Conservation (phyloP, 2,113 vertebrate species). For the Pimephales promelas region DNA sequence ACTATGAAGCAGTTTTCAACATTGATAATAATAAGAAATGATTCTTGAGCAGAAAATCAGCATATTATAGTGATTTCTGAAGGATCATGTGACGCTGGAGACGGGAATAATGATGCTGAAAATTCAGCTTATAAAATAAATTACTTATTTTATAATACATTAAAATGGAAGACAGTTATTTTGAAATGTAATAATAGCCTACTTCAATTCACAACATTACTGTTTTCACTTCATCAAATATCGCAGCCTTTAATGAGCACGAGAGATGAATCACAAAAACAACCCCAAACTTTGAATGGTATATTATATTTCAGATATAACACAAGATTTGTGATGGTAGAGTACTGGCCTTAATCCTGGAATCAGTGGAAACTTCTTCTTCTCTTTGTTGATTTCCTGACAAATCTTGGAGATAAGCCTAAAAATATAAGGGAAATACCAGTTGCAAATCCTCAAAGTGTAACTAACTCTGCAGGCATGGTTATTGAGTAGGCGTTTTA, state of each 20-base stretch:
- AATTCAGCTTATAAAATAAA: background rate
- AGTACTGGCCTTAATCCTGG: constrained; percentile 60
- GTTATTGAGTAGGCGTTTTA: background rate
- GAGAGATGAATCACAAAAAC: background rate
- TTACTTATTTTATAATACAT: background rate
- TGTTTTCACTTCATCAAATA: background rate
- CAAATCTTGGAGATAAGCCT: constrained; percentile 88
- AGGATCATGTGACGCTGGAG: background rate
- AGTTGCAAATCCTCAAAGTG: background rate
- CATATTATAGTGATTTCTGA: background rate
- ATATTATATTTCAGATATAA: background rate
- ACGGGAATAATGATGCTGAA: background rate
- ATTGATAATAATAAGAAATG: background rate
- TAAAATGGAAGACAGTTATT: background rate
- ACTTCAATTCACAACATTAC: too few species aligned
- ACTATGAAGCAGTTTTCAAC: background rate
- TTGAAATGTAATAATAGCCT: background rate
- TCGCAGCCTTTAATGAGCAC: background rate
- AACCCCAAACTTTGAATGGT: background rate
- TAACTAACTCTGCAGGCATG: background rate
- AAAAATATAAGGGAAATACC: constrained; percentile 40
- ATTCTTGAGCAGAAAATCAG: background rate
- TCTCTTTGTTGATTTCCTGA: constrained; percentile 85
- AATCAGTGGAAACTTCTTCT: constrained; percentile 77
- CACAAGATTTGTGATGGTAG: background rate